Evolutionary conservation across 1,140 invertebrate genomes (phyloP).

Genomic region (Panagrolaimus sp.): DNA sequence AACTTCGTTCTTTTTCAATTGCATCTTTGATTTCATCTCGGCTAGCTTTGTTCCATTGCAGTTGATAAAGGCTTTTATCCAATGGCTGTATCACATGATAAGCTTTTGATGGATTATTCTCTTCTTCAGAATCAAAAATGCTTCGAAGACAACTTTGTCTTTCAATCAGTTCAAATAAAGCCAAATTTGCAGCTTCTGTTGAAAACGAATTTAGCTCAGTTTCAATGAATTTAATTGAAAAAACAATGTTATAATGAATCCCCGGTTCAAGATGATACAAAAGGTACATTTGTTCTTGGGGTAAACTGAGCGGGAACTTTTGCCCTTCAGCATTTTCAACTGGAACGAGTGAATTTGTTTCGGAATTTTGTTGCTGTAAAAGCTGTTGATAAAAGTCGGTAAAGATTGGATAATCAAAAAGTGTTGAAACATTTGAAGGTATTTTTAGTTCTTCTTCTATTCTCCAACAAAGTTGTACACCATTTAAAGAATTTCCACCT

Average conservation of each 20-base stretch:
- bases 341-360: background rate
- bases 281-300: slow-evolving; percentile 50
- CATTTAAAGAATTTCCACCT: slow-evolving; percentile 49
- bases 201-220: slow-evolving; percentile 21
- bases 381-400: slow-evolving; percentile 13
- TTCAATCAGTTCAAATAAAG: slow-evolving; percentile 29
- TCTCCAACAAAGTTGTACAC: slow-evolving; percentile 40
- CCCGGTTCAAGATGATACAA: slow-evolving; percentile 31
- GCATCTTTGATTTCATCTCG: background rate
- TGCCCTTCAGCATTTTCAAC: slow-evolving; percentile 3
- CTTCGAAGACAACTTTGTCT: slow-evolving; percentile 38
- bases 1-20: slow-evolving; percentile 16
- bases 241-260: slow-evolving; percentile 46
- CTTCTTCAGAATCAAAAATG: slow-evolving; percentile 22
- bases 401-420: slow-evolving; percentile 38
- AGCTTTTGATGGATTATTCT: background rate
- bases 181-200: slow-evolving; percentile 8
- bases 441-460: slow-evolving; percentile 23
- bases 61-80: background rate
- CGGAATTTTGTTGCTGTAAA: background rate
- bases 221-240: slow-evolving; percentile 18
- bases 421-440: slow-evolving; percentile 10
- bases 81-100: slow-evolving; percentile 34
- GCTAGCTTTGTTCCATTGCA: slow-evolving; percentile 1
- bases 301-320: background rate